Evolutionary conservation across 1,140 invertebrate species (phyloP).

Genomic region (Papilio polyxenes): DNA sequence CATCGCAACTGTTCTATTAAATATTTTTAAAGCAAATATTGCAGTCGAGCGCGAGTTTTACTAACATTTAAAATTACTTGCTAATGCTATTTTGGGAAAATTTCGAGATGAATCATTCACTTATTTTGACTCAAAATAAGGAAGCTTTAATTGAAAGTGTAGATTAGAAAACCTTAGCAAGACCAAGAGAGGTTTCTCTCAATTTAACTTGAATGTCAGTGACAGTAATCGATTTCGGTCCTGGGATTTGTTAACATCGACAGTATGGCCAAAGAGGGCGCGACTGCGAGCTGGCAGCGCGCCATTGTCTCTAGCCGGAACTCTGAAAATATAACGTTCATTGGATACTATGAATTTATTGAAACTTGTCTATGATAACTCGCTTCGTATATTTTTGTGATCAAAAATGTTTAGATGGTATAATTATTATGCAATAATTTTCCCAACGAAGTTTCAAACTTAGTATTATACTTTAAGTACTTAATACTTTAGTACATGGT

Average conservation of each 20-base stretch:
- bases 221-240: not conserved
- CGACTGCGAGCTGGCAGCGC: conserved; percentile 1
- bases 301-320: conserved; percentile 2
- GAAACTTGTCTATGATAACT: not conserved
- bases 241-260: not conserved
- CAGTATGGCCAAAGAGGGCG: not conserved
- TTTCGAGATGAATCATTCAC: not conserved
- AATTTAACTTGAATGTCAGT: not conserved
- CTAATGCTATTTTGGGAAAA: not conserved
- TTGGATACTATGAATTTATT: not conserved
- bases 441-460: too few species aligned
- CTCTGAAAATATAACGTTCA: not conserved
- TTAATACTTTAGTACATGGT: too few species aligned
- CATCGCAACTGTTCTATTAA: too few species aligned
- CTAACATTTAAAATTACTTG: not conserved
- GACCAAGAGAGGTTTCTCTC: not conserved
- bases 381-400: not conserved
- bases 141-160: not conserved
- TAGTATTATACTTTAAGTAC: too few species aligned
- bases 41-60: too few species aligned
- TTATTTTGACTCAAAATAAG: not conserved
- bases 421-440: too few species aligned
- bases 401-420: not conserved
- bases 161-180: not conserved
- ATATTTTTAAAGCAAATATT: too few species aligned